These are phyloP conservation scores for Rhopalosiphum nymphaeae DNA, from an alignment of 2,888 invertebrate species.

Conservation along the genomic window DNA sequence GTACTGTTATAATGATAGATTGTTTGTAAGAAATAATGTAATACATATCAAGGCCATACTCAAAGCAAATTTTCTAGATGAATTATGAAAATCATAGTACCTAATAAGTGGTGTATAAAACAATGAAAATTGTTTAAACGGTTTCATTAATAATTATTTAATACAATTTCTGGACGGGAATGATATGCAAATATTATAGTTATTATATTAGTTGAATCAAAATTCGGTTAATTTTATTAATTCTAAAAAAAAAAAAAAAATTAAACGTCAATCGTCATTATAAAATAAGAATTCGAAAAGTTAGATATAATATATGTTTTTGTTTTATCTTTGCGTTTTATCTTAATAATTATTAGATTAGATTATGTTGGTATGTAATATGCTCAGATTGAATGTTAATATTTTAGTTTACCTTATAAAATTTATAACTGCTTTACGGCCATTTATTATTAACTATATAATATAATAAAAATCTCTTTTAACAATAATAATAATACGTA, in stretches of 20 bases:
- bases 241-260: background rate
- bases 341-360: background rate
- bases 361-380: background rate
- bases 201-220: background rate
- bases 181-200: background rate
- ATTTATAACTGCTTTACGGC: background rate
- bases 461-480: background rate
- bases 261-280: background rate
- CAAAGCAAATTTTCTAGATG: too few species aligned
- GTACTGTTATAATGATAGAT: too few species aligned
- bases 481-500: background rate
- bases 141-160: too few species aligned
- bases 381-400: background rate
- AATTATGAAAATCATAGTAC: too few species aligned
- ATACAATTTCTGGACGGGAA: too few species aligned
- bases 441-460: background rate
- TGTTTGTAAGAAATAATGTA: too few species aligned
- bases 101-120: too few species aligned
- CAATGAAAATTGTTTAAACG: too few species aligned
- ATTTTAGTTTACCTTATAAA: background rate
- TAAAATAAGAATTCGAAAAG: background rate
- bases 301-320: background rate
- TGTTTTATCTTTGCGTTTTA: background rate
- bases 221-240: background rate
- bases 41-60: too few species aligned